Evolutionary conservation across 2,797 vertebrate genomes (phyloP), one percentile per base, ranked within the genome.

Genomic region (Catostomus latipinnis): DNA sequence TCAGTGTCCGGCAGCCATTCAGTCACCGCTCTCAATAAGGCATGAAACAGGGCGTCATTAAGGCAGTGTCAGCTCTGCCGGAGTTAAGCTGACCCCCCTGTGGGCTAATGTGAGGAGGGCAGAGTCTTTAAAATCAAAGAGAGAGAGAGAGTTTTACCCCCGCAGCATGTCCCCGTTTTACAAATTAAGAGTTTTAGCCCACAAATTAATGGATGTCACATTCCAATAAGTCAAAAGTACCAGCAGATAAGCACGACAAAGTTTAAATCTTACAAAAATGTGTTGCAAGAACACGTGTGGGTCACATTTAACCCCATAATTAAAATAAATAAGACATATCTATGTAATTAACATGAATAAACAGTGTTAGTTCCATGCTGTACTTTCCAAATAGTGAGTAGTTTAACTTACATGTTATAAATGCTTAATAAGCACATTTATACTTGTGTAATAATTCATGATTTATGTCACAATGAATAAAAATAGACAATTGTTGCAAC

Each of bases 11-110:
- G 63, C 6, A 74, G 65, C 71, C 75, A 72, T 82, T 84, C 82
- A 86, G 65, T 73, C 82, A 87, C 68, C 71, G 53, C 65, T 77
- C 62, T 82, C 91, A 92, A 91, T 90, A 91, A 92, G 90, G 91
- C 92, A 93, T 93, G 91, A 93, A 93, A 94, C 92, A 87, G 88
- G 81, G 81, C 89, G 86, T 90, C 89, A 91, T 94, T 93, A 92
- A 91, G 89, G 56, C 57, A 75, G 75, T 82, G 84, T 82, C 83
- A 81, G 78, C 62, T 74, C 71, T 69, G 68, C 49, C 49, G 46
- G 62, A 45, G 53, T 76, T 72, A 82, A 69, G 63, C 73, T 71
- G 71, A 71, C 79, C 73, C 78, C 76, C 71, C 54, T 81, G 22
- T 43, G 57, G 57, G 74, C 76, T 83, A 71, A 70, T 62, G 67